A percentile compares a stretch with the other conserved stretches of the same genome.
phyloP scores from a whole-genome alignment of 2,113 vertebrate genomes.

The Gasterosteus nipponicus region DNA sequence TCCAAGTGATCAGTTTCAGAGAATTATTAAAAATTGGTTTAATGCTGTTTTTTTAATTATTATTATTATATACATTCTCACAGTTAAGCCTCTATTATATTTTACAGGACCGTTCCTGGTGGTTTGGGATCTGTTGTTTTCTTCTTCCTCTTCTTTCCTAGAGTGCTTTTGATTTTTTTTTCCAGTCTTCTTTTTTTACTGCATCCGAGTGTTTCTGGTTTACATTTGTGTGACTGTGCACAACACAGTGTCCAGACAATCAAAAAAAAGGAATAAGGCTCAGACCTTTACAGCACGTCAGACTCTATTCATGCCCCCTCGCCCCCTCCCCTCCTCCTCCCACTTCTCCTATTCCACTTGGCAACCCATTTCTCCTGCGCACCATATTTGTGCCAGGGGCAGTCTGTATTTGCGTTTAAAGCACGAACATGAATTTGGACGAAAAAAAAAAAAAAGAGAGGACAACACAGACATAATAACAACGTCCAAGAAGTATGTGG shows the following conservation, averaged over 20 bases:
- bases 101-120: slow-evolving; percentile 43
- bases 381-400: slow-evolving; percentile 1
- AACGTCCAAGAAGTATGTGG: not conserved
- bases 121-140: slow-evolving; percentile 21
- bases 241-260: slow-evolving; percentile 86
- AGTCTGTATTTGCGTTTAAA: slow-evolving; percentile 14
- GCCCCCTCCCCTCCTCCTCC: too few species aligned
- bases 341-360: slow-evolving; percentile 13
- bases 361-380: slow-evolving; percentile 17
- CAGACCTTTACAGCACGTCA: slow-evolving; percentile 30
- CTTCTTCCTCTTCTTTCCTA: not conserved
- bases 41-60: slow-evolving; percentile 16
- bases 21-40: slow-evolving; percentile 29
- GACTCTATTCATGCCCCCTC: slow-evolving; percentile 21
- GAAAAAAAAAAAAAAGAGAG: not conserved
- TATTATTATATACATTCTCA: slow-evolving; percentile 25
- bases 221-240: slow-evolving; percentile 43
- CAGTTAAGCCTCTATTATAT: slow-evolving; percentile 51
- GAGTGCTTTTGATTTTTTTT: slow-evolving; percentile 36
- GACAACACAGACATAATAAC: slow-evolving; percentile 16
- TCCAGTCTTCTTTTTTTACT: slow-evolving; percentile 45
- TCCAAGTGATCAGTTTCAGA: slow-evolving; percentile 43
- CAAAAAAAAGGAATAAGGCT: slow-evolving; percentile 50
- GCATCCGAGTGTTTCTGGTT: slow-evolving; percentile 47
- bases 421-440: not conserved